phyloP scores from a whole-genome alignment of 2,797 vertebrate genomes.

The Centropyge bicolor region DNA sequence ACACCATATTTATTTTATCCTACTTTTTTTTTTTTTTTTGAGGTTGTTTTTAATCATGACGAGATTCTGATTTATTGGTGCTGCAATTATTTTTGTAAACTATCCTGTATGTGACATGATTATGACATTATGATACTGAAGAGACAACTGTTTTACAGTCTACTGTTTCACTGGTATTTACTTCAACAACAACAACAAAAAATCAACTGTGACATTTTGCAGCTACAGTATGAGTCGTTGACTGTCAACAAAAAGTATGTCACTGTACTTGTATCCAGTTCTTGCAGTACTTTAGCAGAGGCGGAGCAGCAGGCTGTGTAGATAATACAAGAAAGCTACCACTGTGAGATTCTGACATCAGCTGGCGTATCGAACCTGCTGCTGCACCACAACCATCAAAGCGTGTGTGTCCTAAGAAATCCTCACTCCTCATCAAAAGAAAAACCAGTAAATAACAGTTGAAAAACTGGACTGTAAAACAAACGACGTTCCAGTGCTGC shows the following conservation, averaged over 20 bases:
- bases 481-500: conserved; percentile 43
- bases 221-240: background rate
- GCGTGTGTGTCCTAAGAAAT: conserved; percentile 1
- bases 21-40: conserved; percentile 35
- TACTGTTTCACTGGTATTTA: conserved; percentile 63
- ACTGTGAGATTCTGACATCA: conserved; percentile 21
- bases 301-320: conserved; percentile 21
- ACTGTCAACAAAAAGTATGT: background rate
- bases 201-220: conserved; percentile 39
- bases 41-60: conserved; percentile 70
- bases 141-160: conserved; percentile 66
- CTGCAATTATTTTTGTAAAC: conserved; percentile 88
- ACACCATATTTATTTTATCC: conserved; percentile 68
- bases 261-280: conserved; percentile 23
- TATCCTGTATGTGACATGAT: conserved; percentile 58
- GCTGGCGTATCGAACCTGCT: conserved; percentile 14
- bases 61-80: conserved; percentile 84
- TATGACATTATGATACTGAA: conserved; percentile 22
- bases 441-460: conserved; percentile 44
- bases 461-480: conserved; percentile 69
- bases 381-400: conserved; percentile 12
- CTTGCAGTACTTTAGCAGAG: conserved; percentile 14
- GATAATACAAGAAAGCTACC: background rate
- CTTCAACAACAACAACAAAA: background rate
- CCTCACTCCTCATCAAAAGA: background rate